Evolutionary conservation across 2,888 invertebrate species (phyloP).

Genomic region (Shargacucullia verbasci): DNA sequence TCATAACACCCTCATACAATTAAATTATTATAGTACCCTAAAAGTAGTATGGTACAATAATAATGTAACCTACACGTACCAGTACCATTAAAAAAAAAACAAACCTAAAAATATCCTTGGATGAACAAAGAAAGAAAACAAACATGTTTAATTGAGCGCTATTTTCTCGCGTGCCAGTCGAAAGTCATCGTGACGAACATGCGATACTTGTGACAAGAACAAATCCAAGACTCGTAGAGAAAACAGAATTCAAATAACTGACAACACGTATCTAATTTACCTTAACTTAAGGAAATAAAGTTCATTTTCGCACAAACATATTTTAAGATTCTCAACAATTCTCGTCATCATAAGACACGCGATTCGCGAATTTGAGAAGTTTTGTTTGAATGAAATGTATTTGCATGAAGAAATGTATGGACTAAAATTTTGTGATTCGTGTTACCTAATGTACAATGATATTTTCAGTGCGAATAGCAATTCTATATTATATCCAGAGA

Average conservation of each 20-base stretch:
- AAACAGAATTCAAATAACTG: constrained; percentile 30
- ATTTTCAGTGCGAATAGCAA: constrained; percentile 7
- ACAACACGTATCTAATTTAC: constrained; percentile 36
- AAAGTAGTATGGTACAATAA: no score
- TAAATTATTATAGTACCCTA: no score
- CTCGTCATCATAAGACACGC: constrained; percentile 61
- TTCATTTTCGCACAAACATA: constrained; percentile 22
- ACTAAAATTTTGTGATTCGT: constrained; percentile 10
- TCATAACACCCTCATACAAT: no score
- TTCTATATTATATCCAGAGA: not conserved
- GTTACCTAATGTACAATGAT: constrained; percentile 6
- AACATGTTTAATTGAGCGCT: not conserved
- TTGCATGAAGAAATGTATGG: constrained; percentile 40
- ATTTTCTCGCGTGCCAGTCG: constrained; percentile 28
- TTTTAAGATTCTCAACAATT: constrained; percentile 14
- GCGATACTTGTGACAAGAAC: constrained; percentile 28
- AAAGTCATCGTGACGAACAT: constrained; percentile 22
- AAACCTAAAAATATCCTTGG: no score
- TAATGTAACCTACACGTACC: no score
- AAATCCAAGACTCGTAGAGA: constrained; percentile 25
- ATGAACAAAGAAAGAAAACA: no score
- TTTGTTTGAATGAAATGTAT: constrained; percentile 43
- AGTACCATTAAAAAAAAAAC: no score
- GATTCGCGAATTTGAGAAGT: constrained; percentile 61
- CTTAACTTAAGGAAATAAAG: constrained; percentile 21